phyloP scores from a whole-genome alignment of 2,888 invertebrate genomes.

The Folsomia candida region DNA sequence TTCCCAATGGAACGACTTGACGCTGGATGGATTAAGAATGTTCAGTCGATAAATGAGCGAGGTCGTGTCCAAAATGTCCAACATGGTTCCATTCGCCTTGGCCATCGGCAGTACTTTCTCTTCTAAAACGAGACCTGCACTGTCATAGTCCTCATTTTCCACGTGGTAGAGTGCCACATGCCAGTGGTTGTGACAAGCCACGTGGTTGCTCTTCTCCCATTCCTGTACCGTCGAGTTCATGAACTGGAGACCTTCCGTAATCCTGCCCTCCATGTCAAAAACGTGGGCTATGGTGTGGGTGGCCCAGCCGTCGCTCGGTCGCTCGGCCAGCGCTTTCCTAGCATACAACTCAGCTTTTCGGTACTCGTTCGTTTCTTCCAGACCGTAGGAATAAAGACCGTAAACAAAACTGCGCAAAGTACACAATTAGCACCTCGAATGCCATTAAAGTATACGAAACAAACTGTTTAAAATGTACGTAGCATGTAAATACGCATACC shows the following conservation, averaged over 20 bases:
- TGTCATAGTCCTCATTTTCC: conserved; percentile 19
- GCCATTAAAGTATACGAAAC: too few species aligned
- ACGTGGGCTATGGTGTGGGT: conserved; percentile 27
- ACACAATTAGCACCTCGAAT: too few species aligned
- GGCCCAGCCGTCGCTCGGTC: conserved; percentile 24
- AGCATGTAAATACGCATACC: conserved; percentile 12
- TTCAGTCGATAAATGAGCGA: conserved; percentile 21
- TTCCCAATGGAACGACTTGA: conserved; percentile 11
- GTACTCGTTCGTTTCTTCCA: conserved; percentile 24
- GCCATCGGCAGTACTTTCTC: conserved; percentile 10
- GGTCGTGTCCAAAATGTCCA: conserved; percentile 14
- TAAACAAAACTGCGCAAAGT: conserved; percentile 18
- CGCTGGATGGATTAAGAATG: neutral
- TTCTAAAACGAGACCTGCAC: conserved; percentile 20
- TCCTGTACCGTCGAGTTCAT: conserved; percentile 13
- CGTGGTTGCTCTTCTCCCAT: conserved; percentile 22
- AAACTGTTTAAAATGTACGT: too few species aligned
- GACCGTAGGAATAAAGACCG: conserved; percentile 29
- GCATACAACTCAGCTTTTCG: conserved; percentile 22
- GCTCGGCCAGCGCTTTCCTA: conserved; percentile 15
- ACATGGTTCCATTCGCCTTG: neutral
- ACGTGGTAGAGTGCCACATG: conserved; percentile 23
- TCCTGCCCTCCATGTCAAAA: conserved; percentile 25
- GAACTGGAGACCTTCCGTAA: conserved; percentile 12
- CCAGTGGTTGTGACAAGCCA: conserved; percentile 28